Conservation (phyloP, 1,140 invertebrate genomes). For the Fragariocoptes setiger region DNA sequence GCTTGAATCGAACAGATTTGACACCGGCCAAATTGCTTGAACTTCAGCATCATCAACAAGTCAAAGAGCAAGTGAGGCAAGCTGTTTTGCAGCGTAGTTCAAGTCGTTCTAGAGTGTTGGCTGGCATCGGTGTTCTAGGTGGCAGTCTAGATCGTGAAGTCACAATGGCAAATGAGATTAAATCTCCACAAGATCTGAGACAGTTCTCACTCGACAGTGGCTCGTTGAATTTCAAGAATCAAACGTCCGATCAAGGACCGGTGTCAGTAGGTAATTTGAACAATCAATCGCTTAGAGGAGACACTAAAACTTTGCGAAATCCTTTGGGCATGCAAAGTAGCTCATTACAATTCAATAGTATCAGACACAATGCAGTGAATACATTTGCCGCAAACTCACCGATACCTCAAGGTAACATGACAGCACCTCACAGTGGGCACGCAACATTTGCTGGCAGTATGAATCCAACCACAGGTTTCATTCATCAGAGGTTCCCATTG, state of each 20-base stretch:
- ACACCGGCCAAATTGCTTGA: background rate
- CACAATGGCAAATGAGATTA: background rate
- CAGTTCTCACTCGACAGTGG: background rate
- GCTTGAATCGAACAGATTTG: too few relatives aligned
- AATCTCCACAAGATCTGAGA: background rate
- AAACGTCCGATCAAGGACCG: background rate
- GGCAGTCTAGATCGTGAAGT: too few relatives aligned
- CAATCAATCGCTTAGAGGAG: too few relatives aligned
- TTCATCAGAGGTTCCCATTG: background rate
- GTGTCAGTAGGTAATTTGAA: background rate
- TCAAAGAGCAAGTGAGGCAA: background rate
- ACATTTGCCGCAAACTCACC: background rate
- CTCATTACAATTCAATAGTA: background rate
- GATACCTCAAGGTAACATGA: background rate
- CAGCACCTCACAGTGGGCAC: background rate
- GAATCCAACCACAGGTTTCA: background rate
- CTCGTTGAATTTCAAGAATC: background rate
- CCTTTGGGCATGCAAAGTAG: too few relatives aligned
- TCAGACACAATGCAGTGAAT: background rate
- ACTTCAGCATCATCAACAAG: background rate
- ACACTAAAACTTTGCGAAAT: too few relatives aligned
- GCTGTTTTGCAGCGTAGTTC: background rate
- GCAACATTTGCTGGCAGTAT: background rate
- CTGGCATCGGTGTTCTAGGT: too few relatives aligned
- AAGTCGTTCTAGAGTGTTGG: background rate